Evolutionary conservation across 2,888 invertebrate species (phyloP), one percentile per base, ranked within the genome.

Genomic region (Ochropacha duplaris): DNA sequence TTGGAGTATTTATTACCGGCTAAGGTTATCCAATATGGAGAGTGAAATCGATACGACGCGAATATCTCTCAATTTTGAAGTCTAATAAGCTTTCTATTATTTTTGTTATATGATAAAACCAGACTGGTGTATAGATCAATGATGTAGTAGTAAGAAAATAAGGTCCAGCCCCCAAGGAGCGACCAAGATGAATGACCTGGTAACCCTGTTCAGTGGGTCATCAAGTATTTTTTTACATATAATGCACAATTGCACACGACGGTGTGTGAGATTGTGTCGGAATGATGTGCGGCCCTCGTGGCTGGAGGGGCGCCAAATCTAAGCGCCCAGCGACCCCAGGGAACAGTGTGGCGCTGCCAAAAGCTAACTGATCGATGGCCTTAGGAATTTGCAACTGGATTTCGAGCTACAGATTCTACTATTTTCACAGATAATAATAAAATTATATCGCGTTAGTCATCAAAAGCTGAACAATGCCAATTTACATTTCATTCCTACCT

Each of bases 351-450:
- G 64, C 66, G 68, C 76, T 81, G 79, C 81, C 81, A 81, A 81
- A 76, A 72, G 68, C 74, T 78, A 76, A 76, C 78, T 79, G 83
- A 82, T 82, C 77, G 78, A 83, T 80, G 80, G 73, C 75, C 76
- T 77, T 71, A 76, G 73, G 72, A 78, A 80, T 78, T 79, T 78
- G 74, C 72, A 66, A 68, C 72, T 62, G 69, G 70, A 74, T 71
- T 66, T 68, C 64, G 65, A 64, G 61, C 67, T 64, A 31, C 22
- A 52, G 19, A 31, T 34, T 31, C n/a, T 8, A 6, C 19, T 19
- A 22, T 19, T 44, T 44, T 22, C 31, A 31, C 31, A 11, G 31
- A 16, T 19, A 16, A 52, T 31, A 52, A 16, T 19, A 52, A 52
- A 31, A 52, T 22, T 31, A 52, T 19, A 12, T 9, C 9, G 1